These are phyloP conservation scores for Cacatua alba DNA, from an alignment of 2,113 vertebrate species.

Conservation along the genomic window DNA sequence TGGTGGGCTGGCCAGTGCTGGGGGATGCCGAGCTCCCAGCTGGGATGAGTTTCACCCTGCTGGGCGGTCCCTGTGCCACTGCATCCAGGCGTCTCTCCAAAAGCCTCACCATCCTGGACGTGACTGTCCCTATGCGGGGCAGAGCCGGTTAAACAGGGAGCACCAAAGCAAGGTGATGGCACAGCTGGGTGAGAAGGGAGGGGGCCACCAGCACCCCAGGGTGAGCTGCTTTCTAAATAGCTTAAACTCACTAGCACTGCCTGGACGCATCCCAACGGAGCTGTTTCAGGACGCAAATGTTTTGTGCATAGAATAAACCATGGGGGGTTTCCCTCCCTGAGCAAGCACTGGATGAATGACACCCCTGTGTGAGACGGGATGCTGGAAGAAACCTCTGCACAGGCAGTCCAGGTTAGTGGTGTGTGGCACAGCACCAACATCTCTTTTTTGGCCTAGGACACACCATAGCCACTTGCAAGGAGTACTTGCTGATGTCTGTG, in stretches of 20 bases:
- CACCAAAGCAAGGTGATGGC: not conserved
- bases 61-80: not conserved
- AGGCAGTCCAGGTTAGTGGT: accelerated
- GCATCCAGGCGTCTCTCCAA: slow-evolving; percentile 56
- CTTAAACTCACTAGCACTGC: not conserved
- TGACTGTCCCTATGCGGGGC: slow-evolving; percentile 49
- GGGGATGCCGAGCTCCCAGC: not conserved
- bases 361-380: accelerated
- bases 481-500: not conserved
- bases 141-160: not conserved
- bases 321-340: not conserved
- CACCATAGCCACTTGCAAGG: not conserved
- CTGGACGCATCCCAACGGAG: not conserved
- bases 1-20: not conserved
- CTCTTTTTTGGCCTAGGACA: not conserved
- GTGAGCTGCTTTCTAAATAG: not conserved
- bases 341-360: not conserved
- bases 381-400: not conserved
- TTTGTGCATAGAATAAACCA: not conserved
- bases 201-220: no score
- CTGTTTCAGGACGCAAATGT: not conserved
- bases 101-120: slow-evolving; percentile 39
- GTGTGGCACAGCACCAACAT: not conserved
- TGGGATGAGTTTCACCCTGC: slow-evolving; percentile 30
- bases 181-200: not conserved